Conservation (phyloP, 2,888 invertebrate species). For the Calliopum simillimum region DNA sequence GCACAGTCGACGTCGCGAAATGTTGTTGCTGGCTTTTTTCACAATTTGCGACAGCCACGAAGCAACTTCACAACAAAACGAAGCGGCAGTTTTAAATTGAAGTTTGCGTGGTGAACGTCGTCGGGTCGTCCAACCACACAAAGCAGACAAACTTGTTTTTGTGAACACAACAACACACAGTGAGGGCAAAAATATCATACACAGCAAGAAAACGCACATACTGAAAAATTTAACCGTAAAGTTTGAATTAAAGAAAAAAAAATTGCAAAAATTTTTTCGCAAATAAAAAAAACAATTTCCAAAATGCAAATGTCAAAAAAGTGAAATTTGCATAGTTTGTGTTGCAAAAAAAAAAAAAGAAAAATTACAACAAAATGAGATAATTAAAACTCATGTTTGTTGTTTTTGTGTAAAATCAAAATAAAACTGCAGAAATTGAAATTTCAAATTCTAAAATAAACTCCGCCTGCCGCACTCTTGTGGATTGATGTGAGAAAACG, state of each 20-base stretch:
- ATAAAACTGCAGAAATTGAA: conserved; percentile 49
- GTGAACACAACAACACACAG: conserved; percentile 26
- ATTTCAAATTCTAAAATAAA: conserved; percentile 29
- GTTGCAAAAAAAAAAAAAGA: conserved; percentile 16
- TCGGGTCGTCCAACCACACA: conserved; percentile 54
- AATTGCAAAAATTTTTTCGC: conserved; percentile 18
- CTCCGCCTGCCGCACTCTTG: conserved; percentile 44
- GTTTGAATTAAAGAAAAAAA: conserved; percentile 7
- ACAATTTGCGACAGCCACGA: conserved; percentile 33
- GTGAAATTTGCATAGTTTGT: not conserved
- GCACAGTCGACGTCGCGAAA: not conserved
- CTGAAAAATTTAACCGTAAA: conserved; percentile 13
- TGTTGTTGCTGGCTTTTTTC: conserved; percentile 1
- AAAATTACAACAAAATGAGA: conserved; percentile 35
- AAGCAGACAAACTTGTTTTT: conserved; percentile 33
- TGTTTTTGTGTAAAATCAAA: conserved; percentile 43
- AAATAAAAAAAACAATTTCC: not conserved
- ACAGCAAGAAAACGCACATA: conserved; percentile 15
- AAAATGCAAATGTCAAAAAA: conserved; percentile 8
- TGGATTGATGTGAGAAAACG: conserved; percentile 33
- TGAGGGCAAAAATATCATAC: conserved; percentile 38
- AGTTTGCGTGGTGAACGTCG: conserved; percentile 64
- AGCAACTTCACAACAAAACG: conserved; percentile 43
- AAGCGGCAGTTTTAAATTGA: conserved; percentile 60
- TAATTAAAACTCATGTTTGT: conserved; percentile 27